A percentile compares a stretch with the other conserved stretches of the same genome.
Evolutionary conservation across 2,113 vertebrate genomes (phyloP).

Genomic region (Zootoca vivipara): DNA sequence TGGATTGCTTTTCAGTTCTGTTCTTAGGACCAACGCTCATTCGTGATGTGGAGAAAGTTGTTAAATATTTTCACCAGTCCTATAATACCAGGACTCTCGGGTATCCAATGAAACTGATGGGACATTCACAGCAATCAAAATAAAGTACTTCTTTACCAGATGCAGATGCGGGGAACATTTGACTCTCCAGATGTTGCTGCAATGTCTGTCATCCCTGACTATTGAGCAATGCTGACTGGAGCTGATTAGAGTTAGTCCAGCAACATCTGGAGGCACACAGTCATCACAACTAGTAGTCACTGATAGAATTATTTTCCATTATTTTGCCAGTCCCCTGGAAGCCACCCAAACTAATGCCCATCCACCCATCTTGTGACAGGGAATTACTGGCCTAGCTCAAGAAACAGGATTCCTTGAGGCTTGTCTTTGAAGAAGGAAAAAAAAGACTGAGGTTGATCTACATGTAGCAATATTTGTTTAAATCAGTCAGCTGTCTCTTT

Average conservation of each 20-base stretch:
- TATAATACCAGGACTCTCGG: neutral
- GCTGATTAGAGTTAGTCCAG: too few species aligned
- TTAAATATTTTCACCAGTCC: too few species aligned
- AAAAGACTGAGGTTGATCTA: neutral
- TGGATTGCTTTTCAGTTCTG: neutral
- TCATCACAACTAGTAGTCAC: too few species aligned
- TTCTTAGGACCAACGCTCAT: neutral
- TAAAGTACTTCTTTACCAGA: neutral
- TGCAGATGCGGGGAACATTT: too few species aligned
- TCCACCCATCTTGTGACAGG: too few species aligned
- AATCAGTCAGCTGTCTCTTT: constrained; percentile 8
- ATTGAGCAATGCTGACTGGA: neutral
- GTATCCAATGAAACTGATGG: neutral
- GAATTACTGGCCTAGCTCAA: neutral
- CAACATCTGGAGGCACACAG: too few species aligned
- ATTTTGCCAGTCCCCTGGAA: too few species aligned
- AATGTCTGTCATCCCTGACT: too few species aligned
- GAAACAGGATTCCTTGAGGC: constrained; percentile 9
- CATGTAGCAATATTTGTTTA: neutral
- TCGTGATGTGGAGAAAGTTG: too few species aligned
- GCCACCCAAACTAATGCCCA: too few species aligned
- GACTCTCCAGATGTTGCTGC: too few species aligned
- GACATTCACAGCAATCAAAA: neutral
- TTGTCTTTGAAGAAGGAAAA: neutral
- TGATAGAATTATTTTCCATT: too few species aligned